These are phyloP conservation scores for Rallus crepitans DNA, from an alignment of 2,797 vertebrate species.

Conservation along the genomic window DNA sequence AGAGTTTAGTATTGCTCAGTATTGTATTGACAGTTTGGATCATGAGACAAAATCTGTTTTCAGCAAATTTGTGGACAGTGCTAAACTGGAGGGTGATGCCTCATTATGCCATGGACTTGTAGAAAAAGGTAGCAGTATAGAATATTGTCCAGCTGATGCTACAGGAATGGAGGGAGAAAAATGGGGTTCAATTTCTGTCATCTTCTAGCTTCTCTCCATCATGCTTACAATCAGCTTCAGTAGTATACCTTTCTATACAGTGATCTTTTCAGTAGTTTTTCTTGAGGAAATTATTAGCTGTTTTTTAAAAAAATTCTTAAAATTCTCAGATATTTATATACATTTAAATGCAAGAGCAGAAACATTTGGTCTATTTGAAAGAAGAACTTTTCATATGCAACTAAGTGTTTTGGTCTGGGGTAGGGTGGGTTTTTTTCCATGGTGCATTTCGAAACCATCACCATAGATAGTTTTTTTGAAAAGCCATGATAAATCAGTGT, in stretches of 20 bases:
- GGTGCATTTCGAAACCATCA: background rate
- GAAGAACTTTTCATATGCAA: background rate
- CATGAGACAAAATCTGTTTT: background rate
- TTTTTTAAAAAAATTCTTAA: background rate
- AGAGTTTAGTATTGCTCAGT: background rate
- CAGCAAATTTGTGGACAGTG: background rate
- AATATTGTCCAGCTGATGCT: background rate
- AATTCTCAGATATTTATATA: background rate
- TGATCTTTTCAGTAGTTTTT: background rate
- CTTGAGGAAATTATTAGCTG: background rate
- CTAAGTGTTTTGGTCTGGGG: background rate
- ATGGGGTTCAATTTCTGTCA: background rate
- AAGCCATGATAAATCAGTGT: background rate
- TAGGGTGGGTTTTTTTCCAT: background rate
- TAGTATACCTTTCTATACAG: background rate
- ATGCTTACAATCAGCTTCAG: background rate
- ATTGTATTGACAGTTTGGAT: background rate
- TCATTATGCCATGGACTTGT: background rate
- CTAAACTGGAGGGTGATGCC: background rate
- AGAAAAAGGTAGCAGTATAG: background rate
- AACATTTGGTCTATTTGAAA: background rate
- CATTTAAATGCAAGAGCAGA: background rate
- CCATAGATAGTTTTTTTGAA: background rate
- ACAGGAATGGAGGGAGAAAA: background rate
- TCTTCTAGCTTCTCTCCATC: background rate